Evolutionary conservation across 2,797 vertebrate genomes (phyloP), one percentile per base, ranked within the genome.

Genomic region (Eremophila alpestris): DNA sequence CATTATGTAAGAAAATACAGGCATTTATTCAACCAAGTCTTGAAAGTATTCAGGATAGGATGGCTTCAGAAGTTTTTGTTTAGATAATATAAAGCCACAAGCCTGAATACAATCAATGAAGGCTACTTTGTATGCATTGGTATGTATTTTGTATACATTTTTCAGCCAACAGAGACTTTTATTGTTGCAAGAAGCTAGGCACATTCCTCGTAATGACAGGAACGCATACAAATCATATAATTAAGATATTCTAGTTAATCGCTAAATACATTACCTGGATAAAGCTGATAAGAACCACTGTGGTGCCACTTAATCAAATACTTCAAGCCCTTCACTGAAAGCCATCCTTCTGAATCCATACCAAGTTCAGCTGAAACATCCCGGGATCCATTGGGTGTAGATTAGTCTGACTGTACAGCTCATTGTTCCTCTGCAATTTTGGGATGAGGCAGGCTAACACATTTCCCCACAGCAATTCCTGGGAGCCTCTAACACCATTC

Each of bases 261-360:
- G 32, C 43, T 59, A 65, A 92, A 90, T 71, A 92, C 64, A 56
- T 99, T 99, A 99, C 99, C 99, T 99, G 98, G 98, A 94, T 98
- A 98, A 40, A 99, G 98, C 98, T 98, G 99, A 76, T 99, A 99
- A 90, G 98, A 99, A 96, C 99, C 99, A 76, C 98, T 98, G 98
- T 99, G 98, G 93, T 99, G 99, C 99, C 99, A 99, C 79, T 97
- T 98, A 93, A 98, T 97, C 97, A 99, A 97, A 97, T 98, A 98
- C 97, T 98, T 99, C 97, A 98, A 98, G 97, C 96, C 75, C 93
- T 98, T 98, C 96, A 98, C 97, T 88, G 98, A 98, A 96, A 98
- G 97, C 99, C 99, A 99, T 97, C 98, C 97, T 98, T 98, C 98
- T 89, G 98, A 98, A 97, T 99, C 99, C 99, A 99, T 99, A 96